phyloP scores from a whole-genome alignment of 1,140 invertebrate species.

The Caligus rogercresseyi region DNA sequence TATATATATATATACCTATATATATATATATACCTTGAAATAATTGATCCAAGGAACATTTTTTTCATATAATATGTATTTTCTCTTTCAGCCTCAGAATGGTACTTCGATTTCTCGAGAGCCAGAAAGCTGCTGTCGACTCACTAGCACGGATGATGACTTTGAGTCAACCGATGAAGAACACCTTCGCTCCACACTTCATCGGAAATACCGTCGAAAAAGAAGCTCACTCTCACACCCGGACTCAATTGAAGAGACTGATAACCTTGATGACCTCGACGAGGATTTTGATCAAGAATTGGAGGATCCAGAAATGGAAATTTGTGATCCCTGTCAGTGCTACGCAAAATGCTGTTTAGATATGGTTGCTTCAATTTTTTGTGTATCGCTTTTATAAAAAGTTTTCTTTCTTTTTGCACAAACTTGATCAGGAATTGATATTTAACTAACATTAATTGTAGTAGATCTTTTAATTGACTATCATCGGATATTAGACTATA shows the following conservation, averaged over 20 bases:
- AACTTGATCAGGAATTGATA: too few relatives aligned
- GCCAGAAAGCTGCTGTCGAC: background rate
- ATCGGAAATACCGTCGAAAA: background rate
- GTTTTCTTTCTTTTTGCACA: too few relatives aligned
- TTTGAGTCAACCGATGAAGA: background rate
- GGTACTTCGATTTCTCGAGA: background rate
- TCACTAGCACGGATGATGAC: background rate
- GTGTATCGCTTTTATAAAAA: constrained; percentile 14
- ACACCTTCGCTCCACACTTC: background rate
- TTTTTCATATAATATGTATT: background rate
- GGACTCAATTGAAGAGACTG: background rate
- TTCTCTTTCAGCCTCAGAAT: background rate
- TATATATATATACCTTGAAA: too few relatives aligned
- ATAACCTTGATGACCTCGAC: background rate
- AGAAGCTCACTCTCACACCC: background rate
- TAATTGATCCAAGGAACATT: too few relatives aligned
- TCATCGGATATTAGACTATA: too few relatives aligned
- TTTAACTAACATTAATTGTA: too few relatives aligned
- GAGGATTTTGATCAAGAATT: background rate
- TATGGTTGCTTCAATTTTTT: constrained; percentile 14
- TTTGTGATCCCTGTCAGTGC: constrained; percentile 14
- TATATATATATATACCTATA: too few relatives aligned
- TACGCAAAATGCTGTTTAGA: constrained; percentile 17
- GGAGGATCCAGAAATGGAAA: constrained; percentile 4
- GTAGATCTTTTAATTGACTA: too few relatives aligned